Base-by-base conservation (phyloP, 1,140 invertebrate species). In the Cecropterus lyciades region DNA sequence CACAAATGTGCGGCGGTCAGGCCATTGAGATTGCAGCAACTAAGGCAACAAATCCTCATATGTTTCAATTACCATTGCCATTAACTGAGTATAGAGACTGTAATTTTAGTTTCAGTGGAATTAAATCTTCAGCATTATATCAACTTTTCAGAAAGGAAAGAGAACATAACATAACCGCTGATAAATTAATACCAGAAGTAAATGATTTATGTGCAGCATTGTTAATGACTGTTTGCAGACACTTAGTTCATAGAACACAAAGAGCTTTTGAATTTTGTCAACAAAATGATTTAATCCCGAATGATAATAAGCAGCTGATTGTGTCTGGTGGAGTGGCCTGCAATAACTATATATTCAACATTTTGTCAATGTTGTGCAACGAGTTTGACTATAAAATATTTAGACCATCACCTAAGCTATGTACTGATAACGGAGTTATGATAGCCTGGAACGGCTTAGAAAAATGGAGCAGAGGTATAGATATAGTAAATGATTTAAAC, bases 381-480 rank as follows among this genome's bases (percentile, higher is more conserved):
- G 92, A 96, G 68, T 94, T 94, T 77, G 93, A 93, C 33, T 98
- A 95, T 80, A 91, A 93, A 77, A 94, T 96, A 40, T 94, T 94
- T 42, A 94, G 95, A 73, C 98, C 98, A 10, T 95, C 96, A 6
- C 94, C 96, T 13, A 94, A 95, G 75, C 93, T 99, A 2, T 99
- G 99, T 85, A 98, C 97, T 0, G 99, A 99, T 87, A 99, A 99
- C 95, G 99, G 98, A 27, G 94, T 99, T 9, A 99, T 99, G 99
- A 98, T 99, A 75, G 99, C 99, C 20, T 99, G 99, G 99, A 99
- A 99, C 94, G 98, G 98, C 7, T 93, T 98, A 24, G 98, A 99
- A 92, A 96, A 95, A 82, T 93, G 85, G 85, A 70, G 57, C 53
- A 80, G 70, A 78, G 68, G 75, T 24, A 49, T 84, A 86, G 93